Evolutionary conservation across 1,140 invertebrate species (phyloP).

Genomic region (Lamellibrachia luymesi): DNA sequence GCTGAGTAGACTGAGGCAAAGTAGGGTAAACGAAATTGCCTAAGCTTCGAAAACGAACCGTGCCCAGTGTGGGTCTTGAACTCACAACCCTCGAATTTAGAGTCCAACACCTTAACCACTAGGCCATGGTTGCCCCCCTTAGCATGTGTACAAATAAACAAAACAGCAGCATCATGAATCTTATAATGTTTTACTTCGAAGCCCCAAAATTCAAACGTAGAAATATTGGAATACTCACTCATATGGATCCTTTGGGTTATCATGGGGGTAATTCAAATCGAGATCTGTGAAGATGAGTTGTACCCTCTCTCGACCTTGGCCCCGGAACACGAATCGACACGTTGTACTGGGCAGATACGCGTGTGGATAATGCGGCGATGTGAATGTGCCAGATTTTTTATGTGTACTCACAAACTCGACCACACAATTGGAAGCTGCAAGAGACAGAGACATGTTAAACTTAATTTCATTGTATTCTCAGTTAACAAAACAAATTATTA

Average conservation of each 20-base stretch:
- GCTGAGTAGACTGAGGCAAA: no score
- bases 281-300: conserved; percentile 72
- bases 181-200: no score
- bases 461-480: conserved; percentile 1
- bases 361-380: conserved; percentile 87
- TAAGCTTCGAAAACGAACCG: no score
- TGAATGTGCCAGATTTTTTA: conserved; percentile 76
- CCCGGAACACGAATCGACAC: conserved; percentile 91
- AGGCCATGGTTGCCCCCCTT: no score
- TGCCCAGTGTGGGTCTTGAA: no score
- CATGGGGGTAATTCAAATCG: conserved; percentile 37
- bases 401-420: conserved; percentile 65
- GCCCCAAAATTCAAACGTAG: no score
- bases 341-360: conserved; percentile 85
- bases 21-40: no score
- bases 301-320: conserved; percentile 75
- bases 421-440: conserved; percentile 42
- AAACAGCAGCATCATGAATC: no score
- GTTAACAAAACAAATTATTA: not conserved
- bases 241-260: conserved; percentile 37
- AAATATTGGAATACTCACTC: conserved; percentile 28
- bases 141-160: no score
- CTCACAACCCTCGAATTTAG: no score
- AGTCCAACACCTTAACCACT: no score
- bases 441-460: conserved; percentile 11